These are phyloP conservation scores for Sipha maydis DNA, from an alignment of 2,888 invertebrate genomes.

Conservation along the genomic window DNA sequence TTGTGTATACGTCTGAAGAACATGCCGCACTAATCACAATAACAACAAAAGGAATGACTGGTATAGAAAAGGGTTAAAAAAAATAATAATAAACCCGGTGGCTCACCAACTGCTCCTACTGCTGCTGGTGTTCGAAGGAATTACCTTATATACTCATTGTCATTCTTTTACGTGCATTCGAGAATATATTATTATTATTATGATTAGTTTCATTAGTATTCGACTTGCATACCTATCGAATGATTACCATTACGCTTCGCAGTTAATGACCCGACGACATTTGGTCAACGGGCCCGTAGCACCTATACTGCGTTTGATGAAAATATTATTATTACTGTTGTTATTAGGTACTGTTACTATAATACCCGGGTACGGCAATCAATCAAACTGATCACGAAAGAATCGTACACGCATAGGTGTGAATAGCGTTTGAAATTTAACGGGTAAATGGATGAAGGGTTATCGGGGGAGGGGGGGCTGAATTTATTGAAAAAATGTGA, in stretches of 20 bases:
- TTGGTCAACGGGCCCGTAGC: slow-evolving; percentile 45
- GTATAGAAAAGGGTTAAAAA: slow-evolving; percentile 57
- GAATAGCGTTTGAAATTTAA: not conserved
- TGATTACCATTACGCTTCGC: slow-evolving; percentile 18
- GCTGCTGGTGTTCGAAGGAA: slow-evolving; percentile 39
- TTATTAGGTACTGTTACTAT: not conserved
- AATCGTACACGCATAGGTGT: not conserved
- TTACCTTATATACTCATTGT: slow-evolving; percentile 48
- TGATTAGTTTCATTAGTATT: slow-evolving; percentile 51
- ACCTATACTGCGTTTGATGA: not conserved
- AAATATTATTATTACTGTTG: slow-evolving; percentile 9
- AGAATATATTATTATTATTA: slow-evolving; percentile 26
- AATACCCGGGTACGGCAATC: slow-evolving; percentile 22
- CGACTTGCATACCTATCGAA: slow-evolving; percentile 43
- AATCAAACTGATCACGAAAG: slow-evolving; percentile 23
- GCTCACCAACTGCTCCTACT: slow-evolving; percentile 59
- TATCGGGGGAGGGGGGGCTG: too few species aligned
- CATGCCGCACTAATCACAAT: slow-evolving; percentile 46
- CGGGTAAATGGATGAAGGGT: too few species aligned
- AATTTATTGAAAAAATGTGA: too few species aligned
- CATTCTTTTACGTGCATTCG: slow-evolving; percentile 37
- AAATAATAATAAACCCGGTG: slow-evolving; percentile 55
- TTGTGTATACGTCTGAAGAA: not conserved
- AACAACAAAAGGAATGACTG: slow-evolving; percentile 53
- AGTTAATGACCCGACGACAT: slow-evolving; percentile 53